Percentiles rank a stretch among this genome's conserved stretches.
phyloP scores from a whole-genome alignment of 1,140 invertebrate species.

The Ridgeia piscesae region DNA sequence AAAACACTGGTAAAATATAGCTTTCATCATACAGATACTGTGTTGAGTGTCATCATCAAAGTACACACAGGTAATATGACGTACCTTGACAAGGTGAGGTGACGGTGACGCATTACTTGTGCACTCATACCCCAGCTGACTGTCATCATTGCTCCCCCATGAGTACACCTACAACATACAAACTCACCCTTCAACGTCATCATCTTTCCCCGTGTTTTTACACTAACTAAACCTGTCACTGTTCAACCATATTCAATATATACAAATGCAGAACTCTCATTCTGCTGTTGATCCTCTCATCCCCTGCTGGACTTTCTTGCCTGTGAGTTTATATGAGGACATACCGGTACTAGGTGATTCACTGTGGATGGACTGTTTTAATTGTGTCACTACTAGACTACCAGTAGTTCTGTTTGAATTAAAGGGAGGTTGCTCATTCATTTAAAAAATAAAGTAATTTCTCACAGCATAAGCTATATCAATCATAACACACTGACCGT shows the following conservation, averaged over 20 bases:
- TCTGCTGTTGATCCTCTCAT: neutral
- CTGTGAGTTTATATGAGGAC: no score
- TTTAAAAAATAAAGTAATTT: no score
- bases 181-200: neutral
- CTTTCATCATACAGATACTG: no score
- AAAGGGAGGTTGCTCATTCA: no score
- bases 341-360: no score
- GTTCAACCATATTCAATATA: neutral
- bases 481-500: no score
- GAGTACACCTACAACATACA: constrained; percentile 60
- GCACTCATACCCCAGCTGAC: constrained; percentile 51
- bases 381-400: neutral
- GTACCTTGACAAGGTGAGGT: neutral
- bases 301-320: no score
- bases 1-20: no score
- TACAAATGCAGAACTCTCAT: neutral
- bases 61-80: neutral
- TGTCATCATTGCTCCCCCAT: constrained; percentile 75
- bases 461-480: no score
- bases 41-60: neutral
- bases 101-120: constrained; percentile 33
- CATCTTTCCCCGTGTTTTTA: neutral
- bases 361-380: neutral
- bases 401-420: no score
- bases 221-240: neutral